Evolutionary conservation across 2,113 vertebrate species (phyloP).

Genomic region (Silurus asotus): DNA sequence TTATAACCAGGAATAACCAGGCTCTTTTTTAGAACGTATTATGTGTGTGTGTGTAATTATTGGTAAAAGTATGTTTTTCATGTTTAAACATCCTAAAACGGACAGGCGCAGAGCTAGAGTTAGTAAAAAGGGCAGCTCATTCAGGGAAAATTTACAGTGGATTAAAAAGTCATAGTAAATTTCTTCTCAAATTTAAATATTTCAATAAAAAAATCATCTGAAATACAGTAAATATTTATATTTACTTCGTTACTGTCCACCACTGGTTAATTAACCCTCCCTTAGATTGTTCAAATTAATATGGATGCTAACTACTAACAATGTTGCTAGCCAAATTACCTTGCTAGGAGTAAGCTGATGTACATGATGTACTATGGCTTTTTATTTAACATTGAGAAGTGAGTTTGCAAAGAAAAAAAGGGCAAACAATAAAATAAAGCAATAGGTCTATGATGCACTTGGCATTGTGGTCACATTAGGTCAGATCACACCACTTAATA

Average conservation of each 20-base stretch:
- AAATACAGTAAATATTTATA: too few relatives aligned
- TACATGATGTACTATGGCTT: not conserved
- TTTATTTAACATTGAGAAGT: not conserved
- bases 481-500: not conserved
- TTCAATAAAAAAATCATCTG: too few relatives aligned
- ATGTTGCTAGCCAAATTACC: not conserved
- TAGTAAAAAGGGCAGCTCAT: too few relatives aligned
- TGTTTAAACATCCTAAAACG: not conserved
- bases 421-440: not conserved
- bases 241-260: too few relatives aligned
- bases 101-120: not conserved
- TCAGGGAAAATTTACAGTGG: too few relatives aligned
- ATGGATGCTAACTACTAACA: not conserved
- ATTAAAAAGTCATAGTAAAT: too few relatives aligned
- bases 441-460: not conserved
- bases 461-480: not conserved
- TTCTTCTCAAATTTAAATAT: too few relatives aligned
- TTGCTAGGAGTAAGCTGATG: not conserved
- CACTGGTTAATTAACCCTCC: not conserved
- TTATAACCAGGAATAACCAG: slow-evolving; percentile 45
- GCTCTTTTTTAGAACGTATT: slow-evolving; percentile 8
- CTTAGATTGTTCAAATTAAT: not conserved
- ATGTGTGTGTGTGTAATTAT: too few relatives aligned
- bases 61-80: not conserved
- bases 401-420: not conserved